Conservation (phyloP, 2,888 invertebrate species). For the Leptinotarsa juncta region DNA sequence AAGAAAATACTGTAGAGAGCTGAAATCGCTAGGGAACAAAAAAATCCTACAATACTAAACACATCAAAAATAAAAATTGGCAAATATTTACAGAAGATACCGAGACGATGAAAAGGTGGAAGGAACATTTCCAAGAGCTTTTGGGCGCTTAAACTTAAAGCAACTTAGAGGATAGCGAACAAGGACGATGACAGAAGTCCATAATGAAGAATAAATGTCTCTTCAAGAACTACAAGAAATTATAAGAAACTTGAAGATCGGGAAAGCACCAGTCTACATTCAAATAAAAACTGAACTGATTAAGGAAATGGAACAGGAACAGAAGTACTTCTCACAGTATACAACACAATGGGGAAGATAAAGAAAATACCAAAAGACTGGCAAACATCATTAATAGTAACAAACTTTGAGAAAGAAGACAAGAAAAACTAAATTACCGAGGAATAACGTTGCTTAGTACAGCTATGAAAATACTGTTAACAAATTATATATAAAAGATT, state of each 20-base stretch:
- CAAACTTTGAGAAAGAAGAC: background rate
- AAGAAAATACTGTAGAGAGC: background rate
- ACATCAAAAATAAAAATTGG: background rate
- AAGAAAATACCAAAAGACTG: background rate
- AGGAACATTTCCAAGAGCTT: background rate
- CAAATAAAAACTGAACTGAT: background rate
- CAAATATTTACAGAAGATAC: background rate
- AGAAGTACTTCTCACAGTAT: background rate
- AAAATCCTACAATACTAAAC: background rate
- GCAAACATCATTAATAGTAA: background rate
- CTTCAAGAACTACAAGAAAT: background rate
- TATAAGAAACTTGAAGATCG: background rate
- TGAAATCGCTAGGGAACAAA: background rate
- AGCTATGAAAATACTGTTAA: background rate
- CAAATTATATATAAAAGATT: background rate
- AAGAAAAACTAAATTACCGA: background rate
- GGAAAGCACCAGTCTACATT: background rate
- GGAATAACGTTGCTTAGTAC: background rate
- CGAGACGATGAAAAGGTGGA: background rate
- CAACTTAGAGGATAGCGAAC: background rate
- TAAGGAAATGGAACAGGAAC: background rate
- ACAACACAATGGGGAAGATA: background rate
- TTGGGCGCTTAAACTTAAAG: background rate
- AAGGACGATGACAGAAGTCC: background rate
- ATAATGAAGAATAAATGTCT: background rate